Base-by-base conservation (phyloP, 2,113 vertebrate species). In the Alethe castanea region DNA sequence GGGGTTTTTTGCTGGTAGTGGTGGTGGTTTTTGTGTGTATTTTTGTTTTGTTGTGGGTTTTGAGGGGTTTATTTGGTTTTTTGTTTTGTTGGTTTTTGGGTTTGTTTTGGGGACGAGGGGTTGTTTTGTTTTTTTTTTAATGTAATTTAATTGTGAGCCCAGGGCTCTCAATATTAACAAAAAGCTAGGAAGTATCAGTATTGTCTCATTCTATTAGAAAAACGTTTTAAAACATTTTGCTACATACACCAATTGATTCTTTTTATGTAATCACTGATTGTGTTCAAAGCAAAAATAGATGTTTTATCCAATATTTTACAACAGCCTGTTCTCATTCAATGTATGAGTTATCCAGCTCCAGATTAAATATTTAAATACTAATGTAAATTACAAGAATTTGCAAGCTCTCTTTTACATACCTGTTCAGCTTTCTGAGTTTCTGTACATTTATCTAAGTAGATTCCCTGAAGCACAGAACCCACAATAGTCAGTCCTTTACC, bases 401-500 rank as follows among this genome's bases (percentile, higher is more conserved):
- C 33, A 79, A 72, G 33, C 12, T 66, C 60, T 35, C n/a, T 62
- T 87, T 67, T 33, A 45, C 90, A 23, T 83, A 99, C 99, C 98
- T 99, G 99, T 91, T 99, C 99, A 5, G 99, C 98, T 80, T 57
- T 98, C 93, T 98, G 99, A 70, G 98, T 97, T 96, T 99, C 98
- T 2, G 54, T 3, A 0, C 98, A 98, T 96, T 98, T 99, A 93
- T 98, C 99, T 95, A 99, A 98, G 92, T 98, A 99, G 20, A 99
- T 98, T 76, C 99, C 99, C 92, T 99, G 98, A 59, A 99, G 96
- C 64, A 99, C 99, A 14, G 98, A 98, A 67, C 98, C 99, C 95
- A 99, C 99, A 11, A 99, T 99, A 31, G 99, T 99, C 73, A 99
- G 96, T 54, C 99, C 99, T 97, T 99, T 99, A 44, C 99, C 99